Evolutionary conservation across 2,888 invertebrate genomes (phyloP), one percentile per base, ranked within the genome.

Genomic region (Drosophila pseudotakahashii): DNA sequence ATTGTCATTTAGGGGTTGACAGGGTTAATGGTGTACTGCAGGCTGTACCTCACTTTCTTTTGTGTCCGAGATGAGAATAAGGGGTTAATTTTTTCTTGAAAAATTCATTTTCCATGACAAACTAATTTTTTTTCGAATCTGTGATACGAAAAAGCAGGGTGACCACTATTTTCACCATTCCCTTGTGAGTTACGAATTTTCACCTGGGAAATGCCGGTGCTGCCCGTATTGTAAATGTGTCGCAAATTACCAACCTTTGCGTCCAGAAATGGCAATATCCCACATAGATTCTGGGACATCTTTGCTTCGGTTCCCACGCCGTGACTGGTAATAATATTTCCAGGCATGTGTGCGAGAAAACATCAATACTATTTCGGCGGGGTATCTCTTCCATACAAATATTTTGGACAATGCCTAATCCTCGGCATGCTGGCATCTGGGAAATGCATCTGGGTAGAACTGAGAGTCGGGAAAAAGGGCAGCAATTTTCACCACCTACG

Each of bases 1-100:
- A 63, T 63, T 63, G 62, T 63, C 61, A 60, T 60, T 48, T 63
- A 63, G 48, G 62, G 62, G 62, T 63, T 63, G 62, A 63, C 62
- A 63, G 60, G 60, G 62, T 63, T 63, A 60, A 63, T 60, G 41
- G 61, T 50, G 34, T 48, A 13, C 14, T 14, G 48, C 60, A 62
- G 62, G 10, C 62, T 59, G 60, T 62, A 62, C 62, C 34, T 48
- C 48, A 59, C 23, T 34, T 26, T 60, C 60, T 10, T 62, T 63
- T 63, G 48, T 60, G 62, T 60, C 62, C 62, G 41, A 60, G 60
- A 48, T 14, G 48, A 14, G 62, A 48, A 60, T 50, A 63, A 63
- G 48, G 60, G 62, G 62, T 60, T 60, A 60, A 50, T 42, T 63
- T 62, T 62, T 63, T 63, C 62, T 60, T 50, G 23, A 16, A 60